Percentiles rank a stretch among this genome's conserved stretches.
phyloP scores from a whole-genome alignment of 2,888 invertebrate genomes.

The Sycophila texana region DNA sequence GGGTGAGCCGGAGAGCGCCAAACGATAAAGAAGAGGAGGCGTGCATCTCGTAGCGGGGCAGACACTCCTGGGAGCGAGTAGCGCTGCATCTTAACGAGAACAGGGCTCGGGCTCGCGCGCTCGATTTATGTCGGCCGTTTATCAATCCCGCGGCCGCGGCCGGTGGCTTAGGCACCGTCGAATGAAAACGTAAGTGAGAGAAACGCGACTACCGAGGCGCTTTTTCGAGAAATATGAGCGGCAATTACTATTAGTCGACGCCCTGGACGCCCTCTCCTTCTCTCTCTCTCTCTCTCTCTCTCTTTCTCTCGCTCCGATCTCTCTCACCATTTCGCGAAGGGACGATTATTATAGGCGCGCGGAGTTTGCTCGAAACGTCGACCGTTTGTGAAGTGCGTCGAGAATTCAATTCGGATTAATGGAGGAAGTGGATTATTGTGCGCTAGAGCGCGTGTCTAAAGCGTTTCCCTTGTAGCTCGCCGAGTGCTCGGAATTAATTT shows the following conservation, averaged over 20 bases:
- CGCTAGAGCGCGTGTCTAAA: constrained; percentile 3
- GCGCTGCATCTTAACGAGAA: constrained; percentile 55
- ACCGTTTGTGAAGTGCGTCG: constrained; percentile 6
- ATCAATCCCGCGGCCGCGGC: constrained; percentile 57
- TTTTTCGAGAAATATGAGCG: constrained; percentile 34
- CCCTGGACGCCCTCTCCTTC: neutral
- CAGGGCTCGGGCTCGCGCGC: constrained; percentile 13
- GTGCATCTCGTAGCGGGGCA: neutral
- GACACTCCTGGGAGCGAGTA: neutral
- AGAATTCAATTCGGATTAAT: constrained; percentile 48
- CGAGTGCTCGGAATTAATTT: constrained; percentile 1
- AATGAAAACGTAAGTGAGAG: constrained; percentile 63
- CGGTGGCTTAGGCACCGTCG: constrained; percentile 13
- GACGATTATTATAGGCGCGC: constrained; percentile 26
- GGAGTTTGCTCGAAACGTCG: constrained; percentile 6
- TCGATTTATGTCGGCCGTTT: constrained; percentile 64
- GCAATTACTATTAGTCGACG: constrained; percentile 44
- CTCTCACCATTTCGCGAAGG: neutral
- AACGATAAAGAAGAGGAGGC: constrained; percentile 41
- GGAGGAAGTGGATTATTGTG: constrained; percentile 42
- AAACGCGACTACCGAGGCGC: constrained; percentile 34
- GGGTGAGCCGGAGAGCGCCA: constrained; percentile 27
- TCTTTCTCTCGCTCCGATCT: too few species aligned
- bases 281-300: neutral
- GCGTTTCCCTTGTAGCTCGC: constrained; percentile 35